Conservation (phyloP, 2,888 invertebrate genomes). For the Syrista parreyssii region DNA sequence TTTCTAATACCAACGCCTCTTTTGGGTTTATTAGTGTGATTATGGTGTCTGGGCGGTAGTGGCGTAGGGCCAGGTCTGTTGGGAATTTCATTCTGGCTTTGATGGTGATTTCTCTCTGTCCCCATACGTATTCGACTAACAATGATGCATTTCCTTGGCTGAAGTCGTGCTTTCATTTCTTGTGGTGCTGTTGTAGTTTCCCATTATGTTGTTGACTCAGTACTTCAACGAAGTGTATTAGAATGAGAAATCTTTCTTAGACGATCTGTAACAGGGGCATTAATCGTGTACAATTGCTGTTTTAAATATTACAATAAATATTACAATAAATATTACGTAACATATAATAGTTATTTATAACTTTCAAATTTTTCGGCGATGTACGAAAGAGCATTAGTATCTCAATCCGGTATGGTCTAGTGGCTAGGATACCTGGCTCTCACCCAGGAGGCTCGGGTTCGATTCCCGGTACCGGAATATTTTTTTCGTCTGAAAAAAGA, state of each 20-base stretch:
- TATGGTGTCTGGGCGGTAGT: no score
- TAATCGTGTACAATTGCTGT: not conserved
- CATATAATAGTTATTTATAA: not conserved
- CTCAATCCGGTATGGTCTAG: conserved; percentile 67
- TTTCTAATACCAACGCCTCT: no score
- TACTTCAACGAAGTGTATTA: no score
- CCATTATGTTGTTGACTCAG: no score
- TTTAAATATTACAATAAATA: not conserved
- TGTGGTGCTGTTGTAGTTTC: no score
- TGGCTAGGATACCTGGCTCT: conserved; percentile 74
- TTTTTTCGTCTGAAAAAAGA: not conserved
- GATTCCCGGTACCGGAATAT: conserved; percentile 65
- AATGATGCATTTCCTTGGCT: no score
- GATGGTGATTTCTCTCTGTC: no score
- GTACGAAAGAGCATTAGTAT: not conserved
- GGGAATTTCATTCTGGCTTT: no score
- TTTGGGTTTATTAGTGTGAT: no score
- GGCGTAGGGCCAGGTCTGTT: no score
- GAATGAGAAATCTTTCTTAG: not conserved
- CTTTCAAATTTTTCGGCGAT: not conserved
- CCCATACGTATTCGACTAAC: no score
- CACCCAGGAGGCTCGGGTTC: conserved; percentile 75
- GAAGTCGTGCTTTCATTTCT: no score
- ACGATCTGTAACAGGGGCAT: not conserved
- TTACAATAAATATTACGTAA: not conserved